Base-by-base conservation (phyloP, 2,113 vertebrate species). In the Myrmecophaga tridactyla region DNA sequence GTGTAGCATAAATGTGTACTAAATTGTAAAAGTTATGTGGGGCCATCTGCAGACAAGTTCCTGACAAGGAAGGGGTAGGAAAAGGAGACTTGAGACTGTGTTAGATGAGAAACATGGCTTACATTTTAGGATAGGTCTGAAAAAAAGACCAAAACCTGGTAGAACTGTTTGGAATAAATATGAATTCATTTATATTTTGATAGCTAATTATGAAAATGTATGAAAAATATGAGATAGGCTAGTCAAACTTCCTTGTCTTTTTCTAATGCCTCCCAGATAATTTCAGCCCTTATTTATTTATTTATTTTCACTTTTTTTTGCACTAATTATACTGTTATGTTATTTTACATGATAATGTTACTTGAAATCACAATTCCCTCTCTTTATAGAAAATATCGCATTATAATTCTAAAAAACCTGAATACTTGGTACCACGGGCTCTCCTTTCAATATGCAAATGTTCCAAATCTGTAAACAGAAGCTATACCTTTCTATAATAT, bases 341-440 rank as follows among this genome's bases (percentile, higher is more conserved):
- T 88, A 34, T 43, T 90, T n/a, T 77, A 92, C 27, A n/a, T 67
- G 39, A 65, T 72, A 48, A 73, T 77, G 86, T 83, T 53, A 93
- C 39, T 72, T 82, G 72, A 94, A 88, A 84, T 75, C 84, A 34
- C 48, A 88, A 46, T 76, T 85, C 27, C 48, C 34, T 77, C n/a
- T 89, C 27, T 82, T 89, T 95, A 83, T 41, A 86, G 60, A 92
- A 89, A 97, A 86, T 53, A 93, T 31, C 60, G 65, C n/a, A 60
- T 34, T 7, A 27, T 56, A 70, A 81, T 92, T 72, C 77, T 21
- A 43, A 63, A 83, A 87, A 67, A 69, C 29, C 36, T 43, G 51
- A 82, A 81, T 41, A 73, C n/a, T 75, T 78, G 12, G 41, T 86
- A 56, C 27, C 81, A 67, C 87, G 43, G 78, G 1, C 70, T 93